Conservation (phyloP, 2,797 vertebrate genomes). For the Stomatorhinus walkeri region DNA sequence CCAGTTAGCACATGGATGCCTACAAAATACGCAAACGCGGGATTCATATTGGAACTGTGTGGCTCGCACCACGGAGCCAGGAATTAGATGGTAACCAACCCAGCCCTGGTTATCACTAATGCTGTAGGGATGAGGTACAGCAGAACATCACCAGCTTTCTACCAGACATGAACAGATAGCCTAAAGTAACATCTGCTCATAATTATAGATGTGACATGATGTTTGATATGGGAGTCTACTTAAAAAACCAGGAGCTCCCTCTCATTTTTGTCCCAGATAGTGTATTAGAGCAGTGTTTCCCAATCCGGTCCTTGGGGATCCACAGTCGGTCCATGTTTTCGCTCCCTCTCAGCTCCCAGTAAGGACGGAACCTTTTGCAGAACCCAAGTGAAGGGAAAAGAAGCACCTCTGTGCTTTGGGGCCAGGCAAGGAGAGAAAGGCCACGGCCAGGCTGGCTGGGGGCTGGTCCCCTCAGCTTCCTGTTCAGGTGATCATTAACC, state of each 20-base stretch:
- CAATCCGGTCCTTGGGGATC: background rate
- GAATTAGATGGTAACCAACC: background rate
- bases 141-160: background rate
- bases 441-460: background rate
- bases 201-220: background rate
- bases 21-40: background rate
- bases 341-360: background rate
- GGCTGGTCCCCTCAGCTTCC: background rate
- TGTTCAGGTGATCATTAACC: conserved; percentile 15
- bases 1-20: background rate
- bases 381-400: background rate
- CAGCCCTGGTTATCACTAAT: background rate
- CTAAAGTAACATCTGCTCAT: background rate
- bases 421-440: background rate
- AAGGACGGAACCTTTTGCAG: background rate
- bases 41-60: background rate
- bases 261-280: background rate
- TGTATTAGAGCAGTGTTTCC: background rate
- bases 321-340: background rate
- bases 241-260: background rate
- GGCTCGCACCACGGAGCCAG: background rate
- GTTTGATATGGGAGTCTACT: background rate
- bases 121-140: background rate
- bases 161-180: background rate
- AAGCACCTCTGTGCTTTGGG: background rate